Conservation (phyloP, 2,113 vertebrate genomes). For the Turdus rufiventris region DNA sequence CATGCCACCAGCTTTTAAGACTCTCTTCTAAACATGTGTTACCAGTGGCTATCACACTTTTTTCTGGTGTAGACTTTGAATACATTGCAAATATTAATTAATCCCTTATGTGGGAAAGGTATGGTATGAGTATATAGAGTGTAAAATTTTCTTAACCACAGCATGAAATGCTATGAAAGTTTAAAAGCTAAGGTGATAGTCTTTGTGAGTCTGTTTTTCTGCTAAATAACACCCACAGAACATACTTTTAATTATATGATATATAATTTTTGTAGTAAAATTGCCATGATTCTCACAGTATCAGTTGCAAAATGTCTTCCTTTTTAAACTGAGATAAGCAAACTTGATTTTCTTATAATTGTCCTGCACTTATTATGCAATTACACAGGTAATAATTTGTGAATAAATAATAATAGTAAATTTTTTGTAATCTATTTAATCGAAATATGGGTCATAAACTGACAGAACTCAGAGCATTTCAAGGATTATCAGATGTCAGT, state of each 20-base stretch:
- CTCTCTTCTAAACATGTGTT: not conserved
- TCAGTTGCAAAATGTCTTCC: constrained; percentile 44
- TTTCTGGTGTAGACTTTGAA: not conserved
- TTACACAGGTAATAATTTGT: constrained; percentile 51
- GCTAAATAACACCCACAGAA: not conserved
- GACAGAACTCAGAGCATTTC: not conserved
- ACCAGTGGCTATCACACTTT: not conserved
- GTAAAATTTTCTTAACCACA: not conserved
- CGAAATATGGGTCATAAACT: constrained; percentile 46
- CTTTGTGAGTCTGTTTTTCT: not conserved
- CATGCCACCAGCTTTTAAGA: not conserved
- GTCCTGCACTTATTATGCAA: constrained; percentile 50
- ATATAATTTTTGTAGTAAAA: not conserved
- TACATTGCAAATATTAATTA: not conserved
- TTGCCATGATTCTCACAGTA: constrained; percentile 35
- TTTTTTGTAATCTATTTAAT: constrained; percentile 49
- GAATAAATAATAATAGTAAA: constrained; percentile 48
- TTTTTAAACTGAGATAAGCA: constrained; percentile 56
- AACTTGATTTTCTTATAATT: constrained; percentile 55
- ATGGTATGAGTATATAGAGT: not conserved
- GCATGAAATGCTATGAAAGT: not conserved
- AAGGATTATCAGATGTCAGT: constrained; percentile 2
- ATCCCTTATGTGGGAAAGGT: not conserved
- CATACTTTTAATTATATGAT: constrained; percentile 34
- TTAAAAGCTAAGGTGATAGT: not conserved